Conservation (phyloP, 64 coral and sea anemone species). For the Stichodactyla mertensii region DNA sequence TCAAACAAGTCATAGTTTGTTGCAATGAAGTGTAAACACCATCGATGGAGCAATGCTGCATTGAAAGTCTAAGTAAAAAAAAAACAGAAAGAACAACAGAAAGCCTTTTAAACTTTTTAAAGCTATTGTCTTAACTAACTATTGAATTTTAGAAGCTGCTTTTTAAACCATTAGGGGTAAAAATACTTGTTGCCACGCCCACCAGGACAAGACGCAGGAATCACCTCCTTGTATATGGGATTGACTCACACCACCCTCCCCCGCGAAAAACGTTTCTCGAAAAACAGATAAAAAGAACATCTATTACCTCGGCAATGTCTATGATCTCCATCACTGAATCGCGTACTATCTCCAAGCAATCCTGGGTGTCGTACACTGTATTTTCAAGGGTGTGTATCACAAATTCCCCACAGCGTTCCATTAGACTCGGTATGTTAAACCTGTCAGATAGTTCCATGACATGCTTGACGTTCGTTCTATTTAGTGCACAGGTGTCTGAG, state of each 20-base stretch:
- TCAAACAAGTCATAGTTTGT: slow-evolving; percentile 26
- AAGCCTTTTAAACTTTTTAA: too few relatives aligned
- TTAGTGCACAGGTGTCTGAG: neutral
- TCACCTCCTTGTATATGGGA: too few relatives aligned
- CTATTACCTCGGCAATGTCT: neutral
- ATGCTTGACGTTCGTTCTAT: neutral
- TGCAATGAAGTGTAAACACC: slow-evolving; percentile 38
- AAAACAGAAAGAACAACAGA: neutral
- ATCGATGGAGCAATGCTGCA: slow-evolving; percentile 19
- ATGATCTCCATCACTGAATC: neutral
- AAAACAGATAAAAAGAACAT: neutral
- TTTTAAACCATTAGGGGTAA: too few relatives aligned
- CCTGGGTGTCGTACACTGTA: neutral
- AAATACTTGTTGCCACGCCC: too few relatives aligned
- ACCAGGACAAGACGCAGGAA: too few relatives aligned
- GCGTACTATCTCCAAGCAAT: neutral
- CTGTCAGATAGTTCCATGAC: neutral
- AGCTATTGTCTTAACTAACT: neutral
- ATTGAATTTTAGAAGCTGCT: neutral
- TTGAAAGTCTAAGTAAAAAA: slow-evolving; percentile 5
- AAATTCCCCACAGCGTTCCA: neutral
- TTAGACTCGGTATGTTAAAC: neutral
- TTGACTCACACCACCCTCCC: neutral
- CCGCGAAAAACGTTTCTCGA: neutral
- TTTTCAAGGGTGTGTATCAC: neutral